Percentiles rank a stretch among this genome's conserved stretches.
Evolutionary conservation across 2,797 vertebrate species (phyloP).

Genomic region (Craterocephalus amniculus): DNA sequence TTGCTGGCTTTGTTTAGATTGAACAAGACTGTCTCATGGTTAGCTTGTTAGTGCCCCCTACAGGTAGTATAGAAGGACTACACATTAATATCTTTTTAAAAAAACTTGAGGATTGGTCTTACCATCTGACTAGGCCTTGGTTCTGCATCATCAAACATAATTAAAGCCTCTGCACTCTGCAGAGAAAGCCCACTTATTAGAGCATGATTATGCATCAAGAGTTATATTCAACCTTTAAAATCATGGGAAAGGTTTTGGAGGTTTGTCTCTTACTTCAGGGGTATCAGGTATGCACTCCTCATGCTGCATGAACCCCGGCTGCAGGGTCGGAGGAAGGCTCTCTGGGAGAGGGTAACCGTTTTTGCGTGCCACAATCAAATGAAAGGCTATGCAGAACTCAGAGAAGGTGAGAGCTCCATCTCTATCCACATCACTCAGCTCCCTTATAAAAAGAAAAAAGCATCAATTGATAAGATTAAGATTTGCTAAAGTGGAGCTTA

Average conservation of each 20-base stretch:
- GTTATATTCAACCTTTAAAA: neutral
- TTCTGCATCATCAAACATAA: conserved; percentile 77
- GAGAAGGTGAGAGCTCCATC: conserved; percentile 92
- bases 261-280: conserved; percentile 38
- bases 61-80: conserved; percentile 3
- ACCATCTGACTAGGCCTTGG: conserved; percentile 56
- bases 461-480: neutral
- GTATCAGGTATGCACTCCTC: conserved; percentile 61
- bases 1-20: neutral
- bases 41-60: conserved; percentile 48
- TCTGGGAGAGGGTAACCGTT: conserved; percentile 94
- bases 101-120: neutral
- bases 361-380: conserved; percentile 96
- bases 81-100: neutral
- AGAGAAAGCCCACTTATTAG: conserved; percentile 10
- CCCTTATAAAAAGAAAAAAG: conserved; percentile 79
- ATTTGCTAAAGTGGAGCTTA: neutral
- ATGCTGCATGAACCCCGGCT: conserved; percentile 77
- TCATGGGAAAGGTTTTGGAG: too few species aligned
- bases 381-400: conserved; percentile 96
- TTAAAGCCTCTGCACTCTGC: conserved; percentile 76
- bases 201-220: neutral
- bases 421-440: conserved; percentile 94
- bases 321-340: conserved; percentile 87
- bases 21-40: neutral